Base-by-base conservation (phyloP, 2,113 vertebrate species). In the Miniopterus natalensis region DNA sequence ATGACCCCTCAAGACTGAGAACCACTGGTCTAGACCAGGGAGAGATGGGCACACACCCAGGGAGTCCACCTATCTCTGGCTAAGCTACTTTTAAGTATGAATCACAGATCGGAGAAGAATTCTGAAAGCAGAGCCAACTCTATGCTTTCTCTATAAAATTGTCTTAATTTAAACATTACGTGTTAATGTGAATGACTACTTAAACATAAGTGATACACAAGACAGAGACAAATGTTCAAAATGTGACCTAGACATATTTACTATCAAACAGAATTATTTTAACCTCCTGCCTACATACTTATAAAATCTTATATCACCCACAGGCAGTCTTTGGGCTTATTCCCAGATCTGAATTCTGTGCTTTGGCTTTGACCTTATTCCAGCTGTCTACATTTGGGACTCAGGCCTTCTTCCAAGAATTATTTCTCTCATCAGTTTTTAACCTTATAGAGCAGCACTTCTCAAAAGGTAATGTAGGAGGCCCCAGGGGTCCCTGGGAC, bases 81-180 rank as follows among this genome's bases (percentile, higher is more conserved):
- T 61, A 57, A 84, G 15, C 55, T 84, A 78, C 73, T 95, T 91
- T 55, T 40, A 90, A 42, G 3, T 31, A 78, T 73, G 45, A 42
- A 53, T 85, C 47, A 83, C 53, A 77, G 51, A 80, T 17, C 12
- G 70, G 12, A 88, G 65, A 78, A 68, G 14, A 31, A 31, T 73
- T 93, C 88, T 87, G 29, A 93, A 84, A 93, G 63, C 45, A 47
- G 31, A 53, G 11, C 9, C 63, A 92, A 73, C 14, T 61, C 11
- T 74, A 61, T 91, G 23, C 23, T 84, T 83, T 80, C 17, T 68
- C 29, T 13, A 14, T 45, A 70, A 36, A 70, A 68, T 21, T 88
- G 88, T 18, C 63, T 51, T 84, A 73, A 84, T 66, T 88, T 95
- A 74, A 95, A 78, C 49, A 97, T 71, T 29, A 51, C 31, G 81